Conservation (phyloP, 2,888 invertebrate species). For the Rhagonycha fulva region DNA sequence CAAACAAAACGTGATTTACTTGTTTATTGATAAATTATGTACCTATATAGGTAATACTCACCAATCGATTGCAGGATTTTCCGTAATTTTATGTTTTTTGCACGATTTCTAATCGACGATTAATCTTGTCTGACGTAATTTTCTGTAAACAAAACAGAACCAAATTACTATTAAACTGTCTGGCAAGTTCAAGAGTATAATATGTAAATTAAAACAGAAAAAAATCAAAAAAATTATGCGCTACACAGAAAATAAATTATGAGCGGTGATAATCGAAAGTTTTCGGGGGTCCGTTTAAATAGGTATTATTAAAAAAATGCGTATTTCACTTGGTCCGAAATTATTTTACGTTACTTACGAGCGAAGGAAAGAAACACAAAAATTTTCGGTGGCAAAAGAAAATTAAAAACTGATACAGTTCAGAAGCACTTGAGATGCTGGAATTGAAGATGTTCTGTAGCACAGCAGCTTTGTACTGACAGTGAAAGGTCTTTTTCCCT, state of each 20-base stretch:
- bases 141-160: neutral
- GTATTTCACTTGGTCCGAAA: no score
- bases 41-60: neutral
- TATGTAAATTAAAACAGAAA: no score
- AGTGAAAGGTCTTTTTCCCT: slow-evolving; percentile 38
- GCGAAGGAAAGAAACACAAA: neutral
- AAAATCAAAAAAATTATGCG: no score
- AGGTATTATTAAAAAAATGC: no score
- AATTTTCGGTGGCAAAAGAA: neutral
- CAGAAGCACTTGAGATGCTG: slow-evolving; percentile 23
- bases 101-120: neutral
- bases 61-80: neutral
- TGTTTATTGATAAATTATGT: neutral
- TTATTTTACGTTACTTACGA: neutral
- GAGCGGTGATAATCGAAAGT: neutral
- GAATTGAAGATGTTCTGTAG: slow-evolving; percentile 27
- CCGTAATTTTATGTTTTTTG: neutral
- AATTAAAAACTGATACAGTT: slow-evolving; percentile 9
- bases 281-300: neutral
- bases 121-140: neutral
- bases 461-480: slow-evolving; percentile 29
- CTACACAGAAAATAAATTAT: no score
- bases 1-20: slow-evolving; percentile 1
- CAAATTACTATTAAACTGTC: neutral
- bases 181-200: neutral